Base-by-base conservation (phyloP, 2,888 invertebrate species). In the Sesamia inferens region DNA sequence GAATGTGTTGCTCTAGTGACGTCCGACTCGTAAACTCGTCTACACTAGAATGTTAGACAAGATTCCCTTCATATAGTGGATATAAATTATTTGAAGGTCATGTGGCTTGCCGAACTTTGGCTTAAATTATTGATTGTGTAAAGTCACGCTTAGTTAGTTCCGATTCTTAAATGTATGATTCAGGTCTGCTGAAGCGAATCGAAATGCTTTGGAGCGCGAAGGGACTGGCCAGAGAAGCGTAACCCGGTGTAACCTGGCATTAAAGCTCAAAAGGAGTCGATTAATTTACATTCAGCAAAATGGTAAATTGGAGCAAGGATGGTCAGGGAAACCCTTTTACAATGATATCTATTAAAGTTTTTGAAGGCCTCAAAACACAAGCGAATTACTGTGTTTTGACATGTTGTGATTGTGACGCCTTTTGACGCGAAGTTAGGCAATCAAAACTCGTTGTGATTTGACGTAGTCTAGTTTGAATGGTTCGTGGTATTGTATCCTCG, bases 1-100 rank as follows among this genome's bases (percentile, higher is more conserved):
- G 72, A 80, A 84, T 84, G 83, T 83, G 82, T 83, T 74, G 81
- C 76, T 77, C 70, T 87, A 74, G 58, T 64, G 66, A 86, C 85
- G 75, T 74, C 73, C 57, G 47, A 77, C 73, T 82, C 81, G 71
- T 87, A 85, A 85, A 85, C 59, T 65, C 39, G 73, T 82, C 71
- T 76, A 42, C 22, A 51, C 51, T 65, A 58, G 66, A 86, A 71
- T 74, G 78, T 80, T 71, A 74, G 57, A 67, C 68, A 57, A 64
- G 64, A 77, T 77, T 77, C 77, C 57, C 55, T 84, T 76, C 73
- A 73, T 85, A 78, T 78, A 69, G 59, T 64, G 16, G 16, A 71
- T 51, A 62, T 68, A 55, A 54, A 61, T 62, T 61, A 69, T 68
- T 66, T 74, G 68, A 62, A 79, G 64, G 71, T 71, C 74, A 19